phyloP scores from a whole-genome alignment of 2,888 invertebrate genomes.

The Bugula neritina region DNA sequence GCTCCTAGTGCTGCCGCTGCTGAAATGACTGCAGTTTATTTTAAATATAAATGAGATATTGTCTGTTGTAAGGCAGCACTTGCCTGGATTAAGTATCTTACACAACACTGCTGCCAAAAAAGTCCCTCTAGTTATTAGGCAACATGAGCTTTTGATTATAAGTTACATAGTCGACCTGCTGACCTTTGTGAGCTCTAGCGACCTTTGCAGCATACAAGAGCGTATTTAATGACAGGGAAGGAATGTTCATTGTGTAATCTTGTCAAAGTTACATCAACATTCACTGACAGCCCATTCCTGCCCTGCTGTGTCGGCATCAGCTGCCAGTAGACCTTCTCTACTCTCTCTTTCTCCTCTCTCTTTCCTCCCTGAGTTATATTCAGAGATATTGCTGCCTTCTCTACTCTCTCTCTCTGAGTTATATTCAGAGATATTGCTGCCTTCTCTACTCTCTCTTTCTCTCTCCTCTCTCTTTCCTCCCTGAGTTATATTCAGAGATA shows the following conservation, averaged over 20 bases:
- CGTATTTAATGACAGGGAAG: background rate
- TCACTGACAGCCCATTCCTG: no score
- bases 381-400: no score
- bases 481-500: no score
- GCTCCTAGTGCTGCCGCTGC: background rate
- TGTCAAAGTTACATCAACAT: background rate
- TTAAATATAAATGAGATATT: background rate
- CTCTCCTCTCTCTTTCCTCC: no score
- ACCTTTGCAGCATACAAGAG: conserved; percentile 14
- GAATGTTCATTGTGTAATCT: conserved; percentile 12
- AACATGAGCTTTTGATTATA: conserved; percentile 20
- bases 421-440: no score
- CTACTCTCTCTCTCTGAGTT: no score
- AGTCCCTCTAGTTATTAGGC: background rate
- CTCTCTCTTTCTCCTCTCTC: no score
- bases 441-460: no score
- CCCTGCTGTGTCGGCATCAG: no score
- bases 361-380: no score
- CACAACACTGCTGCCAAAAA: conserved; percentile 18
- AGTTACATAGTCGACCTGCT: background rate
- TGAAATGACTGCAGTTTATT: background rate
- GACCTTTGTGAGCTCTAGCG: conserved; percentile 14
- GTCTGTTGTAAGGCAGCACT: background rate
- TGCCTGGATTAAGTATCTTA: background rate
- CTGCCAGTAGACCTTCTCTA: no score